These are phyloP conservation scores for Zaprionus camerounensis DNA, from an alignment of 1,140 invertebrate genomes.

Conservation along the genomic window DNA sequence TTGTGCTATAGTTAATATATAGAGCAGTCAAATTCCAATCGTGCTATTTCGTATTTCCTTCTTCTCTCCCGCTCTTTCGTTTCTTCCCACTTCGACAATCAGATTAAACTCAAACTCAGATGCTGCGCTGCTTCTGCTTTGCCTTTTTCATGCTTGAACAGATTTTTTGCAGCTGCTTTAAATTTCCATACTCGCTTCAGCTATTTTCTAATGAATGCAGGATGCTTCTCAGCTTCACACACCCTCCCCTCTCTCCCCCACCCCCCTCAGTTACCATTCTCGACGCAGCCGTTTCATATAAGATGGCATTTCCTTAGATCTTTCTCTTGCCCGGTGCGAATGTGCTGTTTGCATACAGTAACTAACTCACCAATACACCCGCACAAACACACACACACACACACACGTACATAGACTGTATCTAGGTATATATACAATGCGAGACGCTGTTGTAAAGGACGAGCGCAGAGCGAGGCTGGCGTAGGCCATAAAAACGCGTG, in stretches of 20 bases:
- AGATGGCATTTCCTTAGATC: constrained; percentile 34
- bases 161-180: constrained; percentile 3
- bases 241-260: not conserved
- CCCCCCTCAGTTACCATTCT: not conserved
- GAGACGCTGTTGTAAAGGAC: constrained; percentile 33
- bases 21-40: not conserved
- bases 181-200: constrained; percentile 3
- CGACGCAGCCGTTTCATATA: constrained; percentile 30
- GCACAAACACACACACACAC: not conserved
- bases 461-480: constrained; percentile 30
- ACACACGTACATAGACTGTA: not conserved
- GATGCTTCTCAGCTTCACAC: not conserved
- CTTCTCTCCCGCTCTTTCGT: not conserved
- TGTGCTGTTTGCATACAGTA: constrained; percentile 7
- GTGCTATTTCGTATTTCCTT: not conserved
- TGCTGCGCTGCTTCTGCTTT: not conserved
- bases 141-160: not conserved
- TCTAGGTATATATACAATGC: constrained; percentile 18
- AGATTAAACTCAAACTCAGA: not conserved
- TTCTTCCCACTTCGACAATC: not conserved
- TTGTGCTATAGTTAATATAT: not conserved
- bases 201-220: constrained; percentile 8
- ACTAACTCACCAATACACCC: not conserved
- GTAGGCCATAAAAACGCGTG: constrained; percentile 63
- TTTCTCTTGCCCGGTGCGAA: constrained; percentile 10